Evolutionary conservation across 2,113 vertebrate genomes (phyloP).

Genomic region (Ornithorhynchus anatinus): DNA sequence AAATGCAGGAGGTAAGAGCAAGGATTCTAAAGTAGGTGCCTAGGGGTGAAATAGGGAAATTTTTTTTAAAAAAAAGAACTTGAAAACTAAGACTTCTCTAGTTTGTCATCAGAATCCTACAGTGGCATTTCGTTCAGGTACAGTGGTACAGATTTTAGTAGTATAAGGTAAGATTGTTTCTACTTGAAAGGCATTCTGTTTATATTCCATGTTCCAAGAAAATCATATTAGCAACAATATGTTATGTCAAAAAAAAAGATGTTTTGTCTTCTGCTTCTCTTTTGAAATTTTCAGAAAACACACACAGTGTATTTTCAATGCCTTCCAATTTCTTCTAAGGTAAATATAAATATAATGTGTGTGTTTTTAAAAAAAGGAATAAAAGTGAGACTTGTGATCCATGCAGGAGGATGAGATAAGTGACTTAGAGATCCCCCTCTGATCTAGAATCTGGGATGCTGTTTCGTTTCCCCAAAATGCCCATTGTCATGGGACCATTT

Average conservation of each 20-base stretch:
- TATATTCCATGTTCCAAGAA: constrained; percentile 3
- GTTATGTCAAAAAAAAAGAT: not conserved
- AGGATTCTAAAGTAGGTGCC: not conserved
- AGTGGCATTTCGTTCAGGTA: not conserved
- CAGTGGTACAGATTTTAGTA: not conserved
- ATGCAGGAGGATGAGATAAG: not conserved
- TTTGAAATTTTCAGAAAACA: constrained; percentile 25
- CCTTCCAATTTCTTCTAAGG: constrained; percentile 9
- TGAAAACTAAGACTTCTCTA: not conserved
- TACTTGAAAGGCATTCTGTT: constrained; percentile 10
- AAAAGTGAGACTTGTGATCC: not conserved
- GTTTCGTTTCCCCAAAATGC: not conserved
- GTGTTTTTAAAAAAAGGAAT: not conserved
- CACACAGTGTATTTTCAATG: not conserved
- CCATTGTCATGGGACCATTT: too few relatives aligned
- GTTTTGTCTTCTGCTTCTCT: constrained; percentile 4
- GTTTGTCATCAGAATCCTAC: not conserved
- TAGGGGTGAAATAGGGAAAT: not conserved
- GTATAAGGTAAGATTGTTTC: not conserved
- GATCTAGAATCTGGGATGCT: not conserved
- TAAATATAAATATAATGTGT: not conserved
- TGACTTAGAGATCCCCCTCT: not conserved
- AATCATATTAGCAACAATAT: constrained; percentile 5
- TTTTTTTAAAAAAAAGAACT: not conserved
- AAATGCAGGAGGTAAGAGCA: not conserved